A percentile compares a stretch with the other conserved stretches of the same genome.
phyloP scores from a whole-genome alignment of 2,797 vertebrate species.

The Enteromius afrohamiltoni region DNA sequence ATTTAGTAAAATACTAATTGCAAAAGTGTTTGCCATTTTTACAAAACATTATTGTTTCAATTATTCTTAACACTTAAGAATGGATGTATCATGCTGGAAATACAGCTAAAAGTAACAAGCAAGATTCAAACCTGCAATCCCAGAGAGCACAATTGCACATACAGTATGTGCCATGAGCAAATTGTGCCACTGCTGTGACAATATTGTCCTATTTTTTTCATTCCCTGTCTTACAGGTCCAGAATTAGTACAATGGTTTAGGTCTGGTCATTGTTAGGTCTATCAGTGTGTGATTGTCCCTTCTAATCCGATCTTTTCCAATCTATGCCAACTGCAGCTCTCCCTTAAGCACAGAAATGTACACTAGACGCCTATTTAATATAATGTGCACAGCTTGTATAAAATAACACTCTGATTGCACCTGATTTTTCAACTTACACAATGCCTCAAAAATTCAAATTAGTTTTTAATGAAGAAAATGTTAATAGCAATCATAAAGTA shows the following conservation, averaged over 20 bases:
- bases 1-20: no score
- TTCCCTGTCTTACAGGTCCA: background rate
- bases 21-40: no score
- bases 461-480: slow-evolving; percentile 23
- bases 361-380: background rate
- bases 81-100: background rate
- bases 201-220: slow-evolving; percentile 25
- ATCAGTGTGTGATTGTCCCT: background rate
- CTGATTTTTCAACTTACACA: background rate
- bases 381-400: background rate
- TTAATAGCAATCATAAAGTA: background rate
- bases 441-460: background rate
- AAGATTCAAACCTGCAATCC: background rate
- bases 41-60: no score
- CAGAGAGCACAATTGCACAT: background rate
- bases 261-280: background rate
- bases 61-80: no score
- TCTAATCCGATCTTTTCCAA: background rate
- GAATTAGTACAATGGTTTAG: slow-evolving; percentile 20
- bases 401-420: slow-evolving; percentile 15
- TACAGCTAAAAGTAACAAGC: background rate
- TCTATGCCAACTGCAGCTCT: background rate
- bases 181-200: slow-evolving; percentile 2
- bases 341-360: background rate
- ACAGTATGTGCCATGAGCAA: background rate